Evolutionary conservation across 2,113 vertebrate species (phyloP), one percentile per base, ranked within the genome.

Genomic region (Percina caprodes): DNA sequence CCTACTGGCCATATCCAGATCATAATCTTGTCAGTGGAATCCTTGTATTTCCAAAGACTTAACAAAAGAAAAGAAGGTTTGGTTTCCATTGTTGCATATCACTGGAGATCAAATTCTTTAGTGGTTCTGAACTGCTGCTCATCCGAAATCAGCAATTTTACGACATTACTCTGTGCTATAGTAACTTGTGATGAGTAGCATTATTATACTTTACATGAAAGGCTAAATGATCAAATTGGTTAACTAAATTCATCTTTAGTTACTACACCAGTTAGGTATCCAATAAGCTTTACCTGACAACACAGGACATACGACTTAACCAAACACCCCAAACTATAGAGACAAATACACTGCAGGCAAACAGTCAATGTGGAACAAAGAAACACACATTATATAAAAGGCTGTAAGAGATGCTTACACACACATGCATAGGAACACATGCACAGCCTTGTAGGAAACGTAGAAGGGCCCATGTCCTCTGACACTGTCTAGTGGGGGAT

Each of bases 401-500:
- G 14, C 72, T 67, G 58, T 18, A 45, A 54, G 45, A 54, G 49
- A 69, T 42, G 55, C 74, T 56, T 24, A 65, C 72, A 77, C 75
- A 72, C 66, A 73, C 62, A 69, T 9, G 12, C 65, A 67, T n/a
- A n/a, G n/a, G n/a, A n/a, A n/a, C n/a, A 42, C 77, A 72, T 63
- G 62, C n/a, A 2, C 14, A 74, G 46, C 63, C 61, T 63, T 51
- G 77, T 59, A 86, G 75, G 66, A 87, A 89, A 91, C 92, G 92
- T 91, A 91, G 92, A 91, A 87, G 89, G 82, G 85, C 69, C 77
- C 48, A 26, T 26, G 73, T 89, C 88, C 78, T 62, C 49, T 13
- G 83, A 51, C 86, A 92, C 60, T 45, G 65, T 77, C 81, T 70
- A 14, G 54, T 42, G 83, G 87, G 79, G 86, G 90, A 89, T 65